These are phyloP conservation scores for Leptinotarsa rubiginosa DNA, from an alignment of 2,888 invertebrate species.

Conservation along the genomic window DNA sequence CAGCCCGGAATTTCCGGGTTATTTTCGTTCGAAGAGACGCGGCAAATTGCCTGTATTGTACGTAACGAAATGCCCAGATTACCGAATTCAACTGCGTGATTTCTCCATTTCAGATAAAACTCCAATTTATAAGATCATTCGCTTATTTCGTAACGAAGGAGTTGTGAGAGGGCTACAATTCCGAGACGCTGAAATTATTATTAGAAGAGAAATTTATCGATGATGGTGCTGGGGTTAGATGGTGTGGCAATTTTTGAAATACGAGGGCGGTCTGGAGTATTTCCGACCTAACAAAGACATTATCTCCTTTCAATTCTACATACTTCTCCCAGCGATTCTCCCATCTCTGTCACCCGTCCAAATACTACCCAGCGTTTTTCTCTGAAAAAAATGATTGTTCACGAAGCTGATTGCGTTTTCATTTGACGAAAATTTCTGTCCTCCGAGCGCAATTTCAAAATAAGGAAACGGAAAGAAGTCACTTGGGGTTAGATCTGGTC, in stretches of 20 bases:
- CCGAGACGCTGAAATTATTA: not conserved
- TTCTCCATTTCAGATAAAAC: conserved; percentile 17
- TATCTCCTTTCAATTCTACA: no score
- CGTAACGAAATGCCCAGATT: conserved; percentile 12
- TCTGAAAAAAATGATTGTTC: no score
- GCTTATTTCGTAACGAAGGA: conserved; percentile 15
- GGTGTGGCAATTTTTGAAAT: not conserved
- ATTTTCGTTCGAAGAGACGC: conserved; percentile 11
- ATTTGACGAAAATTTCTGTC: no score
- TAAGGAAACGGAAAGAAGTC: no score
- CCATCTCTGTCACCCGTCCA: no score
- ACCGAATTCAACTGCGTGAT: conserved; percentile 19
- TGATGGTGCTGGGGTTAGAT: not conserved
- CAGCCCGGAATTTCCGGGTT: conserved; percentile 19
- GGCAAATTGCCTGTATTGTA: conserved; percentile 21
- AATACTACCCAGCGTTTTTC: no score
- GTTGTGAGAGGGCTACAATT: not conserved
- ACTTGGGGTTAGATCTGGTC: no score
- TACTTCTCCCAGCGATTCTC: no score
- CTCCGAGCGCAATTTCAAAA: no score
- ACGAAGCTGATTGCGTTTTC: no score
- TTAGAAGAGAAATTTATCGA: not conserved
- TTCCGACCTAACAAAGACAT: no score
- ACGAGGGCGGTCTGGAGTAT: not conserved
- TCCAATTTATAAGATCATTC: conserved; percentile 18